Evolutionary conservation across 2,113 vertebrate species (phyloP).

Genomic region (Heterocephalus glaber): DNA sequence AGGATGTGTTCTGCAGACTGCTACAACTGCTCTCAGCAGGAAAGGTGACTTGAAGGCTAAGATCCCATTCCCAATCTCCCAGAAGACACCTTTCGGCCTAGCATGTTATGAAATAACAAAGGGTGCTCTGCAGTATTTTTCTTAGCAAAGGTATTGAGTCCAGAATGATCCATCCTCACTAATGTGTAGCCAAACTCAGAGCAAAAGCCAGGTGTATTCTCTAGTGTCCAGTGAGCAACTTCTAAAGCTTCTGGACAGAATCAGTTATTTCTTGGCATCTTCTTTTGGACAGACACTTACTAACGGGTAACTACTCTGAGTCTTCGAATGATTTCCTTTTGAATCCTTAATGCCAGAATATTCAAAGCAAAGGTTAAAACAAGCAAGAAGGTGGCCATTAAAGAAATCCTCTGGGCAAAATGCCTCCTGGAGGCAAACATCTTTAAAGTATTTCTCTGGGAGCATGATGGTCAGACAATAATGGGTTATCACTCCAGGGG

Average conservation of each 20-base stretch:
- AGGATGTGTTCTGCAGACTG: background rate
- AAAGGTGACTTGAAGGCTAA: background rate
- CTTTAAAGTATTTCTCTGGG: background rate
- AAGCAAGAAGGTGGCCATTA: background rate
- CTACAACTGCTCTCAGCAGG: background rate
- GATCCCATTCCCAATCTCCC: background rate
- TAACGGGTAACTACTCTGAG: background rate
- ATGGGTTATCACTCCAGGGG: background rate
- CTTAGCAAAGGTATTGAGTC: background rate
- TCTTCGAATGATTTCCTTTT: background rate
- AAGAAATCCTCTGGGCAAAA: background rate
- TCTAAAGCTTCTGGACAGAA: background rate
- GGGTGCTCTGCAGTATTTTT: background rate
- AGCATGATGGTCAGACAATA: background rate
- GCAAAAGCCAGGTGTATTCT: background rate
- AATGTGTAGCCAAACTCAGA: background rate
- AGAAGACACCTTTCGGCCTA: background rate
- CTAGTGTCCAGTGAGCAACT: background rate
- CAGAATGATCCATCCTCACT: background rate
- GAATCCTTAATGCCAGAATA: background rate
- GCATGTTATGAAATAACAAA: background rate
- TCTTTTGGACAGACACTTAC: background rate
- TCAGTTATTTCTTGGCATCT: background rate
- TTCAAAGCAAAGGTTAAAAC: slow-evolving; percentile 1
- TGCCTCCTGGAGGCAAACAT: background rate